These are phyloP conservation scores for Eurypyga helias DNA, from an alignment of 2,113 vertebrate species.

Conservation along the genomic window DNA sequence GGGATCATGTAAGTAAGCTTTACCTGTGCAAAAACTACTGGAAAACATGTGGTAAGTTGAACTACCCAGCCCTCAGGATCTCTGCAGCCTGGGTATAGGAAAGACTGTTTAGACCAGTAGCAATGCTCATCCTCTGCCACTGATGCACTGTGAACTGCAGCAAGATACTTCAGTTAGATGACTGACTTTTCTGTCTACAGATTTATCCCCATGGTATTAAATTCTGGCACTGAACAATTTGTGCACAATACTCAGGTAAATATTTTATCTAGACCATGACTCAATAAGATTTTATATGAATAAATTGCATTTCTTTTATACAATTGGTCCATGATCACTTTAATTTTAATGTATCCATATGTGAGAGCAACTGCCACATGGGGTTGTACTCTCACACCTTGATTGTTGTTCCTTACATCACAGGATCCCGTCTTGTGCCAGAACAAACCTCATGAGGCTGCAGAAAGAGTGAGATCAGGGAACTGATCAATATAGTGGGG, in stretches of 20 bases:
- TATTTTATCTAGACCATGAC: neutral
- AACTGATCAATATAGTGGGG: neutral
- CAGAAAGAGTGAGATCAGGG: neutral
- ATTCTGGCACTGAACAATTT: neutral
- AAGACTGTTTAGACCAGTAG: neutral
- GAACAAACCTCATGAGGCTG: neutral
- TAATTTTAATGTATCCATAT: neutral
- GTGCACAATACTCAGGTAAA: neutral
- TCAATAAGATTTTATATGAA: neutral
- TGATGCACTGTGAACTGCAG: neutral
- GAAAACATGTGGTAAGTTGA: neutral
- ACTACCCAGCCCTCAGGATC: neutral
- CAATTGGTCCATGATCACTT: neutral
- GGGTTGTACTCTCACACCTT: neutral
- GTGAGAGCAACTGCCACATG: neutral
- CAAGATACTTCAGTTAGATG: neutral
- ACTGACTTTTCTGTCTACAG: neutral
- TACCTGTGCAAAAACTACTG: neutral
- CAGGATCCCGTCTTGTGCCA: neutral
- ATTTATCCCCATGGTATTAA: neutral
- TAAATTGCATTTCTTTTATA: neutral
- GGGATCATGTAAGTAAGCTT: neutral
- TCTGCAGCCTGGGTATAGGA: neutral
- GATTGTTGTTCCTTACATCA: neutral
- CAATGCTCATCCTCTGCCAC: rapidly evolving